Evolutionary conservation across 2,113 vertebrate species (phyloP), one percentile per base, ranked within the genome.

Genomic region (Amphiprion ocellaris): DNA sequence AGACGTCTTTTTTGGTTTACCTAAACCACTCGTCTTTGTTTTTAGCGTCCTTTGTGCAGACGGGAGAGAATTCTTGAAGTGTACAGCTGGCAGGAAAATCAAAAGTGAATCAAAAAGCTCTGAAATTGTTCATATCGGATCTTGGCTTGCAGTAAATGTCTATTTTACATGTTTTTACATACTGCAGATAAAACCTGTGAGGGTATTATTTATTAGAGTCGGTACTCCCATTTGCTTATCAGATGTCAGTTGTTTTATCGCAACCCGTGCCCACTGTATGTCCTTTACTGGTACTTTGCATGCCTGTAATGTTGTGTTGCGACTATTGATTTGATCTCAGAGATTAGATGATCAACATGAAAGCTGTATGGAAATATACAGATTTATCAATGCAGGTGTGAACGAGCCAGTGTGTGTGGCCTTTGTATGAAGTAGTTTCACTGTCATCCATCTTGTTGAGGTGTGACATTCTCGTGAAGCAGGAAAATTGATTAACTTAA

Each of bases 191-290:
- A 71, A 66, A 19, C 54, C 63, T 17, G 19, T 58, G 58, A 47
- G 30, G 37, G 24, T 23, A 52, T 77, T 60, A 63, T 72, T 67
- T 67, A 52, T 47, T 69, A 63, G 15, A 54, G 49, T 56, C 2
- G 10, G 39, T 58, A 5, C 69, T 74, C 49, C 26, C 37, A 81
- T 91, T 88, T 92, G 81, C 83, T 69, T 91, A 89, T 91, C 88
- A 90, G 85, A 89, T 90, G 83, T 67, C 83, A 74, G 88, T 90
- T 88, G 77, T 77, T 84, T 84, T 88, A 89, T 87, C 79, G 5
- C 16, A 4, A 56, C 21, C 72, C 5, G 61, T 52, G 17, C 55
- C 23, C 21, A 8, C 70, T 41, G 67, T 67, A 33, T 61, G 67
- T 77, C 47, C 72, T 83, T 59, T 63, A 19, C 24, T 66, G 63